A percentile compares a stretch with the other conserved stretches of the same genome.
Conservation (phyloP, 2,797 vertebrate genomes). For the Platalea minor region DNA sequence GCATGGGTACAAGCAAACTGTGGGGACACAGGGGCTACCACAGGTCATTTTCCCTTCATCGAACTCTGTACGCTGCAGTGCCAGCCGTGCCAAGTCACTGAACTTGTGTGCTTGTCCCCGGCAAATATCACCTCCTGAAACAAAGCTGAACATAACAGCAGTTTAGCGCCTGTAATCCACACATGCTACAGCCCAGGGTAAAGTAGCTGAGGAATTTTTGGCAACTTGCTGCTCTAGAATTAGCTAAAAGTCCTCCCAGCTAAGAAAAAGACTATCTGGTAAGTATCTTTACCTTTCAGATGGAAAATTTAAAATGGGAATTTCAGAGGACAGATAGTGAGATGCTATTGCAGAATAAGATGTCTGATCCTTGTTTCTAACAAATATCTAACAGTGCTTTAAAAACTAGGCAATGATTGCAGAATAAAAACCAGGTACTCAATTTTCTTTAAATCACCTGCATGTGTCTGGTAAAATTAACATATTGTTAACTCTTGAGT, state of each 20-base stretch:
- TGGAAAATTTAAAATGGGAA: not conserved
- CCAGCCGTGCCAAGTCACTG: not conserved
- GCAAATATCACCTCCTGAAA: not conserved
- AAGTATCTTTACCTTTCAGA: not conserved
- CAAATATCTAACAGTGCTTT: not conserved
- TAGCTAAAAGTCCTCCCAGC: not conserved
- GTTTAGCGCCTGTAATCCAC: not conserved
- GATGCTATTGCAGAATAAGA: not conserved
- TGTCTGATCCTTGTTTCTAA: not conserved
- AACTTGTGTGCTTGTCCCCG: not conserved
- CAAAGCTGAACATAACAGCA: not conserved
- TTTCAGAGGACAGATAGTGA: not conserved
- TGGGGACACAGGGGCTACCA: not conserved
- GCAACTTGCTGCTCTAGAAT: not conserved
- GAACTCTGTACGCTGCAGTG: not conserved
- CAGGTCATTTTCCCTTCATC: not conserved
- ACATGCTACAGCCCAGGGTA: not conserved
- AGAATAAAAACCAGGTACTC: not conserved
- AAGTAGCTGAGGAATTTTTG: not conserved
- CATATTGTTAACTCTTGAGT: not conserved
- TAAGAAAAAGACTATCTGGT: not conserved
- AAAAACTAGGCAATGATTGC: not conserved
- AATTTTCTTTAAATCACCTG: not conserved
- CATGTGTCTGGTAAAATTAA: not conserved
- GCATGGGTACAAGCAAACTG: fast-evolving